These are phyloP conservation scores for Spea bombifrons DNA, from an alignment of 2,113 vertebrate genomes.

Conservation along the genomic window DNA sequence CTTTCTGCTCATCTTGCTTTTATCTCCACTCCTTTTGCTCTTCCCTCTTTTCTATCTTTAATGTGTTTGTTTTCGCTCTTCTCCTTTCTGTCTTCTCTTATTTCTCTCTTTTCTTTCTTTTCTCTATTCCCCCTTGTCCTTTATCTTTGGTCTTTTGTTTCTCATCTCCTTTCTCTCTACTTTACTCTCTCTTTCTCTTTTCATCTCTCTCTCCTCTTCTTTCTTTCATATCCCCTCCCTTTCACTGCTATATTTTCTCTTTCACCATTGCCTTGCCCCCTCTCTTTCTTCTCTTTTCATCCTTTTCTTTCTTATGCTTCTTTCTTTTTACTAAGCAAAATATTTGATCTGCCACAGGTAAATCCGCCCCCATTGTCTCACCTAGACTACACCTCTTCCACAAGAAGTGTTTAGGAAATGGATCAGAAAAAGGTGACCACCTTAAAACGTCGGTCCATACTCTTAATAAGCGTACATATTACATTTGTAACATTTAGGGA, in stretches of 20 bases:
- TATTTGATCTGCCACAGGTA: no score
- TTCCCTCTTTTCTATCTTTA: background rate
- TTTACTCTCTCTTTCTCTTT: background rate
- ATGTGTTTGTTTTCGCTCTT: background rate
- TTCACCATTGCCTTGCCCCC: no score
- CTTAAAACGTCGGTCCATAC: no score
- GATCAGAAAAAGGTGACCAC: no score
- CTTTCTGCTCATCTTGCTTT: background rate
- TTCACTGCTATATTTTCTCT: background rate
- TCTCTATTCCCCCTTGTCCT: background rate
- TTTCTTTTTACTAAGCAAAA: no score
- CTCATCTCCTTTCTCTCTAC: background rate
- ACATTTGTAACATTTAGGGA: no score
- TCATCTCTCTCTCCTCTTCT: background rate
- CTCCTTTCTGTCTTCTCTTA: background rate
- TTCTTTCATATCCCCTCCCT: background rate
- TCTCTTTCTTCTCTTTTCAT: no score
- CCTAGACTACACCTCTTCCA: no score
- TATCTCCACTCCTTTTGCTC: background rate
- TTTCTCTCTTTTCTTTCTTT: background rate
- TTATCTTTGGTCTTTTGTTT: background rate
- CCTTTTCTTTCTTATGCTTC: no score
- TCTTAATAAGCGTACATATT: no score
- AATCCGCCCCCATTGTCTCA: background rate
- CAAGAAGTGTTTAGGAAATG: no score